Evolutionary conservation across 2,113 vertebrate genomes (phyloP), one percentile per base, ranked within the genome.

Genomic region (Epinephelus moara): DNA sequence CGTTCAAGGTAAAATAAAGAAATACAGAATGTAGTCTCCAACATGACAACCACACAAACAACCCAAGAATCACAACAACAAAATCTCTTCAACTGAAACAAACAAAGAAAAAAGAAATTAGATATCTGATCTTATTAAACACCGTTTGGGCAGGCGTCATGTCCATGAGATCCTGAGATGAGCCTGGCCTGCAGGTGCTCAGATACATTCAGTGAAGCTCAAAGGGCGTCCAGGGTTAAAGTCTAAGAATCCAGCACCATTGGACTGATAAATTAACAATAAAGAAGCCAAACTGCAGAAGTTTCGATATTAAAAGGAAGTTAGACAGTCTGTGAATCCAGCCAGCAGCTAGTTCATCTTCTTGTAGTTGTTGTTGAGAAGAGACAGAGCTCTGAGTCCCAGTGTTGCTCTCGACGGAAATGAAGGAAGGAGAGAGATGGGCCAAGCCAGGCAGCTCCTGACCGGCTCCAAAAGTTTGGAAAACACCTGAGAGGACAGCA

Each of bases 361-460:
- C 96, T 96, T 98, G 95, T 97, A 96, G 96, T 97, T 97, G 96
- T 96, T 97, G 95, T 93, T 95, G 87, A 92, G 97, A 94, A 91
- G 96, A 94, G 88, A 57, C 66, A 97, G 95, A 61, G 94, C 96
- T 94, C 90, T 89, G 94, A 88, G 78, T 77, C 85, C 82, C 13
- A 82, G 85, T 0, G 84, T 15, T 0, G 74, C 57, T 89, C 37
- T 85, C 79, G 91, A 80, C 78, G 95, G 95, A 66, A 96, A 93
- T 18, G 90, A 92, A 90, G 96, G 93, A 64, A 97, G 95, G 72
- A 97, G 91, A 93, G 96, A 94, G 95, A 84, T 17, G 52, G 92
- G 96, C 93, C 94, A 96, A 83, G 95, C 78, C 90, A 95, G 91
- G 94, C 95, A 96, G 89, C 95, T 96, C 96, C 96, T 96, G 95